phyloP scores from a whole-genome alignment of 2,113 vertebrate genomes.

The Paramisgurnus dabryanus region DNA sequence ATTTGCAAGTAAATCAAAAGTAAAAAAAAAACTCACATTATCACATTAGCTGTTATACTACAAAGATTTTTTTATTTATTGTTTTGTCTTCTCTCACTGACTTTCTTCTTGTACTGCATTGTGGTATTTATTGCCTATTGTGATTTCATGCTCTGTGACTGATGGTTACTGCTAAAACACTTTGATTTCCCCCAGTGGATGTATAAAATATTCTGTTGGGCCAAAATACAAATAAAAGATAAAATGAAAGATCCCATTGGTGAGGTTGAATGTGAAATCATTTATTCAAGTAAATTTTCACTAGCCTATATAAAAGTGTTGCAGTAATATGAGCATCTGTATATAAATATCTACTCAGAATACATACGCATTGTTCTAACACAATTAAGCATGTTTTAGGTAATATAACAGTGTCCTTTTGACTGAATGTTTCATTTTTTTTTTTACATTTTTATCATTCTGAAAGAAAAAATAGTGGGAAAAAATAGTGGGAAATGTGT shows the following conservation, averaged over 20 bases:
- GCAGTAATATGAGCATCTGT: conserved; percentile 58
- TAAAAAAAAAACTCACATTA: too few species aligned
- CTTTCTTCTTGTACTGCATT: too few species aligned
- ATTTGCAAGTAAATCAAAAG: too few species aligned
- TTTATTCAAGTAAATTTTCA: conserved; percentile 71
- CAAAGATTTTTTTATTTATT: too few species aligned
- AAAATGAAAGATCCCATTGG: neutral
- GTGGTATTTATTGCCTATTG: too few species aligned
- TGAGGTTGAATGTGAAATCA: conserved; percentile 44
- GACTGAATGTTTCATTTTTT: conserved; percentile 20
- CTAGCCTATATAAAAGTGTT: conserved; percentile 52
- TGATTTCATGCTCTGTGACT: too few species aligned
- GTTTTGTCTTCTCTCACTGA: too few species aligned
- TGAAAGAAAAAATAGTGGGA: neutral
- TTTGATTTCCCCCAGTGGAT: too few species aligned
- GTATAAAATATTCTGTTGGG: too few species aligned
- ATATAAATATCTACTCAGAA: conserved; percentile 64
- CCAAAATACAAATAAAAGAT: conserved; percentile 4
- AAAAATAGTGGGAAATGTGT: conserved; percentile 17
- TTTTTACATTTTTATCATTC: neutral
- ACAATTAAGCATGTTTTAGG: conserved; percentile 16
- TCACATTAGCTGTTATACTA: too few species aligned
- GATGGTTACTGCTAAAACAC: too few species aligned
- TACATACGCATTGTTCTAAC: conserved; percentile 45
- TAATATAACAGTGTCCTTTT: conserved; percentile 3